Conservation (phyloP, 2,888 invertebrate genomes). For the Digitonthophagus gazella region DNA sequence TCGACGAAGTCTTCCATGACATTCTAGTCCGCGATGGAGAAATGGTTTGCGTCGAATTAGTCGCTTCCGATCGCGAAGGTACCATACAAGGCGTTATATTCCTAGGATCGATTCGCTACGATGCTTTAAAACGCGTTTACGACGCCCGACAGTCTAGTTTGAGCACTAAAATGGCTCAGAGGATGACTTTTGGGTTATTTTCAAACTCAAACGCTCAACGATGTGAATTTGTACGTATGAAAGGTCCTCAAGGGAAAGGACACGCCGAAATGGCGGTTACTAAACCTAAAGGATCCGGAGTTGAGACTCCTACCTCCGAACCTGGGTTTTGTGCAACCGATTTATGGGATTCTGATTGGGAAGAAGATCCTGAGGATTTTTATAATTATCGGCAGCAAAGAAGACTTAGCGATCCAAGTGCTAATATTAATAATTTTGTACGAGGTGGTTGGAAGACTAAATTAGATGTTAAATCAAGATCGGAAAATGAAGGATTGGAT, state of each 20-base stretch:
- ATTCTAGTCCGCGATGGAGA: conserved; percentile 96
- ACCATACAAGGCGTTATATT: conserved; percentile 92
- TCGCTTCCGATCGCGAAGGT: conserved; percentile 85
- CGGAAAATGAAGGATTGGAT: conserved; percentile 91
- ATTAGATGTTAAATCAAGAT: conserved; percentile 68
- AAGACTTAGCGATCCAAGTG: conserved; percentile 89
- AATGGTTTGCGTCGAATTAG: conserved; percentile 97
- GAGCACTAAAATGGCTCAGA: conserved; percentile 91
- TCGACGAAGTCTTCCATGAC: conserved; percentile 98
- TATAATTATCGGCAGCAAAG: conserved; percentile 74
- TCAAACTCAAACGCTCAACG: conserved; percentile 74
- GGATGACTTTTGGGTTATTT: conserved; percentile 91
- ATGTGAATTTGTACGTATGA: conserved; percentile 97
- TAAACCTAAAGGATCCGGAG: conserved; percentile 87
- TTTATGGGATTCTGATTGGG: conserved; percentile 88
- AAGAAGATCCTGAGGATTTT: conserved; percentile 82
- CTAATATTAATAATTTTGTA: conserved; percentile 81
- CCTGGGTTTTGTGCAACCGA: conserved; percentile 79
- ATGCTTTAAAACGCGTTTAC: conserved; percentile 94
- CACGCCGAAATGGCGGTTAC: conserved; percentile 98
- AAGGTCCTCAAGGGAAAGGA: conserved; percentile 94
- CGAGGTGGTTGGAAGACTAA: conserved; percentile 79
- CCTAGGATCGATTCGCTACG: conserved; percentile 95
- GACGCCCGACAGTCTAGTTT: conserved; percentile 91
- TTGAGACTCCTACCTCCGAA: conserved; percentile 93